Conservation (phyloP, 1,140 invertebrate species). For the Orchestia grillus region DNA sequence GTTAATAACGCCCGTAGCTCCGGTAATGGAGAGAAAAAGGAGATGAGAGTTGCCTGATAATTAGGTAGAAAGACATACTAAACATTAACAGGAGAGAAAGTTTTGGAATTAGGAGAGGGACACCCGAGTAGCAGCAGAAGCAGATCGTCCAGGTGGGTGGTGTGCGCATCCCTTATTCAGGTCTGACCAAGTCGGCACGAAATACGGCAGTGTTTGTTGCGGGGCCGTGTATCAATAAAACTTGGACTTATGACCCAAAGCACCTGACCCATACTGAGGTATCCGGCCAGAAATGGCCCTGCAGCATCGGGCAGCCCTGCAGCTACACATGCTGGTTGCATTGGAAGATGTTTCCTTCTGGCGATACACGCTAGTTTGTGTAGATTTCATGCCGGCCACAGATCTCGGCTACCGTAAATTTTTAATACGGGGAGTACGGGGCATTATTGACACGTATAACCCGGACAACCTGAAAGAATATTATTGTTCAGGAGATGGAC, state of each 20-base stretch:
- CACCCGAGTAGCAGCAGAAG: neutral
- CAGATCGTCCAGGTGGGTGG: neutral
- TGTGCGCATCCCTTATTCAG: conserved; percentile 12
- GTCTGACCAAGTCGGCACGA: neutral
- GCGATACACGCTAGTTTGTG: neutral
- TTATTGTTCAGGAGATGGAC: no score
- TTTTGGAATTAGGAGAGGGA: neutral
- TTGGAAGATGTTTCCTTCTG: neutral
- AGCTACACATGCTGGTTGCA: neutral
- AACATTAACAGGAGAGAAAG: neutral
- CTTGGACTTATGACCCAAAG: neutral
- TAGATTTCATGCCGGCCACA: neutral
- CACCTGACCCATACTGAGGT: conserved; percentile 5
- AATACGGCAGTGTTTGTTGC: conserved; percentile 43
- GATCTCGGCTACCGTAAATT: neutral
- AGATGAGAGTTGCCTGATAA: no score
- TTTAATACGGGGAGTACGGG: no score
- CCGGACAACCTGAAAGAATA: no score
- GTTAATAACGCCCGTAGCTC: no score
- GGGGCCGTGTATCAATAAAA: conserved; percentile 16
- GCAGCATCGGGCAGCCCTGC: neutral
- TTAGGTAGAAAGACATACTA: neutral
- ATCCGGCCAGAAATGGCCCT: neutral
- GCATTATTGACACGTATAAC: no score
- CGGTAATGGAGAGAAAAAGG: no score